Evolutionary conservation across 2,888 invertebrate genomes (phyloP).

Genomic region (Pseudoips prasinana): DNA sequence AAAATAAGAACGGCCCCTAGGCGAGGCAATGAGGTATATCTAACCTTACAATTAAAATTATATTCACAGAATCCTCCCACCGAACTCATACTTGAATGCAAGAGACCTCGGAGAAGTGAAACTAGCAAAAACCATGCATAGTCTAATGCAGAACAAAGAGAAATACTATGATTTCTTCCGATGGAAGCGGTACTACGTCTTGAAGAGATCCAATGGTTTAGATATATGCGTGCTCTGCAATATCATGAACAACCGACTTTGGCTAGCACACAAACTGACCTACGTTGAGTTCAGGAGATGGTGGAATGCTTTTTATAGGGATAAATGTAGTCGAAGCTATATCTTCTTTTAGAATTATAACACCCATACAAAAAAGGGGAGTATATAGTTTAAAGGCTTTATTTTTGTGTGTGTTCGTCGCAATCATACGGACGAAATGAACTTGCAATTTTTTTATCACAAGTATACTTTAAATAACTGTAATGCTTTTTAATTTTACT

Average conservation of each 20-base stretch:
- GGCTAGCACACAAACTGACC: conserved; percentile 33
- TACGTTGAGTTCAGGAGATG: conserved; percentile 49
- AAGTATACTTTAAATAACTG: too few relatives aligned
- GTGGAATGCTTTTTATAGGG: conserved; percentile 52
- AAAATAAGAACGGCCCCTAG: too few relatives aligned
- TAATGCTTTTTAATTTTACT: too few relatives aligned
- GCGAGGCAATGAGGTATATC: too few relatives aligned
- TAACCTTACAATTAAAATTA: too few relatives aligned
- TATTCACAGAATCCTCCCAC: conserved; percentile 52
- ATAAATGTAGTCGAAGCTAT: conserved; percentile 26
- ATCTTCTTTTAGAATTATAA: background rate
- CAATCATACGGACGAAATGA: too few relatives aligned
- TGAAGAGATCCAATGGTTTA: conserved; percentile 37
- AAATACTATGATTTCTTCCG: conserved; percentile 54
- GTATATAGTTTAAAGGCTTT: too few relatives aligned
- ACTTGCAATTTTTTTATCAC: too few relatives aligned
- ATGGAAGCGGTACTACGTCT: conserved; percentile 55
- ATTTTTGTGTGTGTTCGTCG: too few relatives aligned
- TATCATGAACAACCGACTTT: conserved; percentile 44
- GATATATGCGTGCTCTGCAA: conserved; percentile 52
- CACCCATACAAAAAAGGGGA: too few relatives aligned
- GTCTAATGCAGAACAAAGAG: conserved; percentile 38
- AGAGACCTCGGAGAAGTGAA: conserved; percentile 29
- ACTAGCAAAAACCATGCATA: conserved; percentile 47
- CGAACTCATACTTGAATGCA: conserved; percentile 52